phyloP scores from a whole-genome alignment of 2,113 vertebrate species.

The Onychostruthus taczanowskii region DNA sequence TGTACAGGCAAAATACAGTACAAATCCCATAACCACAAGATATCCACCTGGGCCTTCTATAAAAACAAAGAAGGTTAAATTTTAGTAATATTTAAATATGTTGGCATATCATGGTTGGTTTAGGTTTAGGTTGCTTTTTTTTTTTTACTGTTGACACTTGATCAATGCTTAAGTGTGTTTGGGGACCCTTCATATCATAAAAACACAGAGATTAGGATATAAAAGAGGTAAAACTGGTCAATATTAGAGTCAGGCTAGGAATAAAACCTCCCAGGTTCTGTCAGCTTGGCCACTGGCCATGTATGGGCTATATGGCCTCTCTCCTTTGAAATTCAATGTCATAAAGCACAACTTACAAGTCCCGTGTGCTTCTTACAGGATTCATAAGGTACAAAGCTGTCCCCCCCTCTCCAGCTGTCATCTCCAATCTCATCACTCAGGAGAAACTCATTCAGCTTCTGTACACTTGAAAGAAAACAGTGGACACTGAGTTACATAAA shows the following conservation, averaged over 20 bases:
- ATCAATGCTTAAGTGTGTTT: not conserved
- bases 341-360: slow-evolving; percentile 76
- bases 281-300: not conserved
- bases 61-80: not conserved
- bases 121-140: not conserved
- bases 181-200: not conserved
- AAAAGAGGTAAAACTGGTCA: not conserved
- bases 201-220: not conserved
- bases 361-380: slow-evolving; percentile 86
- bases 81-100: not conserved
- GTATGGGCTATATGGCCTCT: not conserved
- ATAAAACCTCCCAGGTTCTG: not conserved
- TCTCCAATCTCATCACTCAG: slow-evolving; percentile 96
- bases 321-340: not conserved
- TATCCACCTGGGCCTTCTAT: not conserved
- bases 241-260: not conserved
- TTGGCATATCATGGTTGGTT: not conserved
- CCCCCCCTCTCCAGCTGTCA: slow-evolving; percentile 89
- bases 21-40: not conserved
- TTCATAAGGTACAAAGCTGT: slow-evolving; percentile 80
- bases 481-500: not conserved
- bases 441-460: slow-evolving; percentile 95
- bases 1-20: not conserved
- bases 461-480: slow-evolving; percentile 78
- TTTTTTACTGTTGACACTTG: not conserved